phyloP scores from a whole-genome alignment of 2,113 vertebrate species.

The Damaliscus lunatus region DNA sequence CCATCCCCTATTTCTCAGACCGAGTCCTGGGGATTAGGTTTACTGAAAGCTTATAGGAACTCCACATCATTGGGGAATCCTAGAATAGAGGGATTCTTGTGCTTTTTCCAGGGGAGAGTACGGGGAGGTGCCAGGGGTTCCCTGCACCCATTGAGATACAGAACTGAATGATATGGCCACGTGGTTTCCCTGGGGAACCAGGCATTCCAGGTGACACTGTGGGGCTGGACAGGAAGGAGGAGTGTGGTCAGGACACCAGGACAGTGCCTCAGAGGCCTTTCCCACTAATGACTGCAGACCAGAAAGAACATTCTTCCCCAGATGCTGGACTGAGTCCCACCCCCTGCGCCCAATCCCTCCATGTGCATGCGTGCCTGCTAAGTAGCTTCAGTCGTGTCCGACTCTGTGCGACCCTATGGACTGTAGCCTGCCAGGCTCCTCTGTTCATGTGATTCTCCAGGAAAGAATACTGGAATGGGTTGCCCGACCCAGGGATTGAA shows the following conservation, averaged over 20 bases:
- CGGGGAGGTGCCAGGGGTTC: accelerated
- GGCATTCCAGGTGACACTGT: no score
- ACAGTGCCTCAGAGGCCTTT: background rate
- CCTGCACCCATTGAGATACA: background rate
- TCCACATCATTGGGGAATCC: background rate
- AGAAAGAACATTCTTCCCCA: background rate
- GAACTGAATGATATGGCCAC: background rate
- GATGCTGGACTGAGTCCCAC: background rate
- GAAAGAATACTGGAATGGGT: background rate
- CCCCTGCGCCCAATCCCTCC: background rate
- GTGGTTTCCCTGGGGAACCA: background rate
- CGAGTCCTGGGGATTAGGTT: background rate
- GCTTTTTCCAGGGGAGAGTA: background rate
- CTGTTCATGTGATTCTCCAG: background rate
- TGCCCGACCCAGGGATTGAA: background rate
- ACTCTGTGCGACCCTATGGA: background rate
- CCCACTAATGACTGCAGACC: background rate
- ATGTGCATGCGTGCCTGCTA: accelerated
- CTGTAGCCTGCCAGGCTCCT: background rate
- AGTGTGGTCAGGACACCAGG: background rate
- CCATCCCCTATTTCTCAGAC: background rate
- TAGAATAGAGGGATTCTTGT: background rate
- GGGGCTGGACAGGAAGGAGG: background rate
- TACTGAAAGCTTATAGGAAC: background rate
- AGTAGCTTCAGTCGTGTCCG: background rate